Conservation (phyloP, 2,113 vertebrate species). For the Lepus americanus region DNA sequence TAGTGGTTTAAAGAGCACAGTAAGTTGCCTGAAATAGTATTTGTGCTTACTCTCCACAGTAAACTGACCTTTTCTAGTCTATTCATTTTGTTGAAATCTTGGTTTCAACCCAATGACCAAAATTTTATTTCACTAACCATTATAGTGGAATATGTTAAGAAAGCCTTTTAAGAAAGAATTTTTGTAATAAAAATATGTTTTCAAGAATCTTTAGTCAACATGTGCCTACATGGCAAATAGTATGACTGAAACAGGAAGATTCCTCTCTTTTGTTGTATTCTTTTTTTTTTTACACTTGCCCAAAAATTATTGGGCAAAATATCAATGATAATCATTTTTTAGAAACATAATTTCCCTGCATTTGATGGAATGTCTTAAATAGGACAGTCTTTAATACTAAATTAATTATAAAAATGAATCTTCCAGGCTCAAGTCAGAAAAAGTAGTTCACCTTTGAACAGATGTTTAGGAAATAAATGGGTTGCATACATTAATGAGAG, state of each 20-base stretch:
- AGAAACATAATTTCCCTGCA: not conserved
- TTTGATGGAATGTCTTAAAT: not conserved
- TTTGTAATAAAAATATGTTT: constrained; percentile 15
- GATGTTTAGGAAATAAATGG: not conserved
- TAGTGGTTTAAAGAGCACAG: not conserved
- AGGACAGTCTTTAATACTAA: not conserved
- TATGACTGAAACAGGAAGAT: constrained; percentile 13
- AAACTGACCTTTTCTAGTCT: not conserved
- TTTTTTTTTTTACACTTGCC: not conserved
- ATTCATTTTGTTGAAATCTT: constrained; percentile 12
- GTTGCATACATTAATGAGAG: not conserved
- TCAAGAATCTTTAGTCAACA: not conserved
- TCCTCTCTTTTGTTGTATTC: constrained; percentile 8
- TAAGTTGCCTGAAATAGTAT: not conserved
- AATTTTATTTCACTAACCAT: not conserved
- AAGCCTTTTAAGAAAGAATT: not conserved
- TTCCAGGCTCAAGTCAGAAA: not conserved
- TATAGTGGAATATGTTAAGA: not conserved
- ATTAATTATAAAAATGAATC: constrained; percentile 1
- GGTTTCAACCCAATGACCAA: not conserved
- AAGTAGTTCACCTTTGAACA: not conserved
- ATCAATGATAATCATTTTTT: not conserved
- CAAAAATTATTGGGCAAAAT: constrained; percentile 7
- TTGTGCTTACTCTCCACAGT: not conserved
- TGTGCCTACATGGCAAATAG: not conserved